phyloP scores from a whole-genome alignment of 2,797 vertebrate species.

The Champsocephalus esox region DNA sequence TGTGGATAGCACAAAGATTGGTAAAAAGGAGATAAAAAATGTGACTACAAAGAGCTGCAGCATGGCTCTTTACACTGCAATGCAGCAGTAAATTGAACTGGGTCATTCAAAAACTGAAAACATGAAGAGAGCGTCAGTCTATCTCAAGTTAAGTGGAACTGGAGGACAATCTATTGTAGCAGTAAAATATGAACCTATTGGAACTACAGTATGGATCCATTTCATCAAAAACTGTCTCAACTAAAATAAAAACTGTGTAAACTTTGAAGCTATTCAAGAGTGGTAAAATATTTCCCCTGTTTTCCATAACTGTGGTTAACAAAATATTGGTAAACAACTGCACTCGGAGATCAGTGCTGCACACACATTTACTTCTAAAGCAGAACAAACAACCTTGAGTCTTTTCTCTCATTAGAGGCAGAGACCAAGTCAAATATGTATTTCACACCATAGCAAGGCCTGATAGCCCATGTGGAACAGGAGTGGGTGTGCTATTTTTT shows the following conservation, averaged over 20 bases:
- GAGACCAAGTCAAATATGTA: background rate
- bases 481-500: background rate
- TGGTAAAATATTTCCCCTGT: background rate
- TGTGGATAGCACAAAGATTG: slow-evolving; percentile 27
- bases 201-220: slow-evolving; percentile 38
- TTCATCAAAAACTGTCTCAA: slow-evolving; percentile 22
- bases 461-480: background rate
- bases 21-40: slow-evolving; percentile 44
- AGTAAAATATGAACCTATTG: slow-evolving; percentile 27
- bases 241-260: slow-evolving; percentile 2
- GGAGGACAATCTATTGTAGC: slow-evolving; percentile 26
- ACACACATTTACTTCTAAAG: background rate
- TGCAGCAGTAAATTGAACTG: slow-evolving; percentile 56
- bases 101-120: slow-evolving; percentile 57
- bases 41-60: slow-evolving; percentile 54
- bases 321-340: slow-evolving; percentile 3
- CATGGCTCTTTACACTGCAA: slow-evolving; percentile 47
- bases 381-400: background rate
- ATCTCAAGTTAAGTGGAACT: slow-evolving; percentile 27
- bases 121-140: slow-evolving; percentile 31
- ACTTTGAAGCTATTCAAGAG: background rate
- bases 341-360: background rate
- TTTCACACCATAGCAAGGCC: slow-evolving; percentile 18
- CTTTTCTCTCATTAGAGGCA: slow-evolving; percentile 11
- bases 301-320: background rate